A percentile compares a stretch with the other conserved stretches of the same genome.
Evolutionary conservation across 53 echinoderm and acorn worm genomes (phyloP).

Genomic region (Paracentrotus lividus): DNA sequence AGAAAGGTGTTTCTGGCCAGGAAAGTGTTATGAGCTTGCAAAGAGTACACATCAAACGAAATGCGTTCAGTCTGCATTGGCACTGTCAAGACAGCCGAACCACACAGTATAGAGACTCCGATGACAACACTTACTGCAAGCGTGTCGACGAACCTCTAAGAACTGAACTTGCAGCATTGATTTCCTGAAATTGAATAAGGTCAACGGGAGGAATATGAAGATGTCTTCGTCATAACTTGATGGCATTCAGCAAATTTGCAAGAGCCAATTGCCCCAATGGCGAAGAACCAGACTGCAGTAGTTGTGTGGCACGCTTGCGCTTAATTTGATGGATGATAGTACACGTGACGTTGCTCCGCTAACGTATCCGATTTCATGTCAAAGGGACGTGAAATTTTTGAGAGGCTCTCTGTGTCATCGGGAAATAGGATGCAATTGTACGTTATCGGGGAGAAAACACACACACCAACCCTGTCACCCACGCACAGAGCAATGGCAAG

Average conservation of each 20-base stretch:
- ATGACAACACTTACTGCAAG: constrained; percentile 72
- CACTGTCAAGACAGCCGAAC: constrained; percentile 64
- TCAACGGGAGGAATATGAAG: constrained; percentile 70
- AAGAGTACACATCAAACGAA: constrained; percentile 51
- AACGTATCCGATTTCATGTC: no score
- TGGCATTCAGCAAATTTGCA: constrained; percentile 78
- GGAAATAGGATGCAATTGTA: no score
- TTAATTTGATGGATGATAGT: constrained; percentile 63
- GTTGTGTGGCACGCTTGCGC: constrained; percentile 69
- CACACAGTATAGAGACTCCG: constrained; percentile 64
- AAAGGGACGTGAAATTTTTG: no score
- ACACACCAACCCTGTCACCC: no score
- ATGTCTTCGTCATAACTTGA: constrained; percentile 78
- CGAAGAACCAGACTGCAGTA: constrained; percentile 58
- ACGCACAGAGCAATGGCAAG: no score
- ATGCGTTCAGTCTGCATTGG: constrained; percentile 72
- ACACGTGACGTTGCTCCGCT: constrained; percentile 73
- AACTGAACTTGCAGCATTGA: constrained; percentile 76
- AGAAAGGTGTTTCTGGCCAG: constrained; percentile 74
- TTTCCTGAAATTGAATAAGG: constrained; percentile 78
- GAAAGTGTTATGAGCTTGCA: constrained; percentile 66
- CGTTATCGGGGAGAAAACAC: no score
- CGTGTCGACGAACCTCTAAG: constrained; percentile 71
- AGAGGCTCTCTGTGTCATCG: no score
- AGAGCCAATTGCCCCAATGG: constrained; percentile 51